These are phyloP conservation scores for Drosophila albomicans DNA, from an alignment of 1,140 invertebrate genomes.

Conservation along the genomic window DNA sequence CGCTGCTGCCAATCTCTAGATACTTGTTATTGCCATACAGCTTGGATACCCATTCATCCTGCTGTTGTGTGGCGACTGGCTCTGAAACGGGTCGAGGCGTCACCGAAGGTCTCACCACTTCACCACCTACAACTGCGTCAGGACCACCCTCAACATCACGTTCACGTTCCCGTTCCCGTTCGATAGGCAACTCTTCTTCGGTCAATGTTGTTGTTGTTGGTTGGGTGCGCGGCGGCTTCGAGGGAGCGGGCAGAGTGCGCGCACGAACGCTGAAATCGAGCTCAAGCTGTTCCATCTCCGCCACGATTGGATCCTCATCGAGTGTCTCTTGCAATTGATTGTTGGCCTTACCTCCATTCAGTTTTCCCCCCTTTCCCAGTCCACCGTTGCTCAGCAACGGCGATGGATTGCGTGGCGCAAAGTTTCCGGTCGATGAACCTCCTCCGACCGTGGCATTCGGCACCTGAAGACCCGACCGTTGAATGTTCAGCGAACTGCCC, in stretches of 20 bases:
- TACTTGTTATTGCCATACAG: conserved; percentile 88
- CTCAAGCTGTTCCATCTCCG: conserved; percentile 81
- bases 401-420: conserved; percentile 70
- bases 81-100: background rate
- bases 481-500: conserved; percentile 91
- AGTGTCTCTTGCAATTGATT: conserved; percentile 53
- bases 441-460: conserved; percentile 56
- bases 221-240: conserved; percentile 76
- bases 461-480: conserved; percentile 81
- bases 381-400: conserved; percentile 64
- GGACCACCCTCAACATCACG: conserved; percentile 46
- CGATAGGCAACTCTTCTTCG: background rate
- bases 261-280: conserved; percentile 84
- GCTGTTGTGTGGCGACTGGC: conserved; percentile 59
- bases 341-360: conserved; percentile 53
- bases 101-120: conserved; percentile 5
- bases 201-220: conserved; percentile 33
- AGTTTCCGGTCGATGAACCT: conserved; percentile 37
- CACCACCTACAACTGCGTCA: conserved; percentile 70
- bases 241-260: conserved; percentile 83
- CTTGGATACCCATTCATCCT: conserved; percentile 94
- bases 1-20: conserved; percentile 73
- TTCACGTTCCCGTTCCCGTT: conserved; percentile 7
- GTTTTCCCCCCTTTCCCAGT: conserved; percentile 38
- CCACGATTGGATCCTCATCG: conserved; percentile 69